A percentile compares a stretch with the other conserved stretches of the same genome.
These are phyloP conservation scores for Corydoras sp. DNA, from an alignment of 2,113 vertebrate species.

Conservation along the genomic window DNA sequence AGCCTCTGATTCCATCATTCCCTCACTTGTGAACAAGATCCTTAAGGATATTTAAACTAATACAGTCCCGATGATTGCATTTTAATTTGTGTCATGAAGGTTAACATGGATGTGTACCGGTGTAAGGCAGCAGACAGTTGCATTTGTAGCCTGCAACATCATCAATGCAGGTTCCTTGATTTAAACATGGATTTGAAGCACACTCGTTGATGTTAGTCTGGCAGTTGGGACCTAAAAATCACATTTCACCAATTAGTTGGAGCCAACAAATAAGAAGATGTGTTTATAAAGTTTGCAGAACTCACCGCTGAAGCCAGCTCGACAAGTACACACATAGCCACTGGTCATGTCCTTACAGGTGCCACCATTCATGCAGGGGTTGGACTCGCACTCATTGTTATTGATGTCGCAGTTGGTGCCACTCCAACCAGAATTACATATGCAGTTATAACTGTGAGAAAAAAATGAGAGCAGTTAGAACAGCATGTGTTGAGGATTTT, in stretches of 20 bases:
- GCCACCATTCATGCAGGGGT: constrained; percentile 89
- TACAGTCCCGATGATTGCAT: no score
- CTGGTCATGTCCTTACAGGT: constrained; percentile 94
- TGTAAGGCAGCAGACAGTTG: constrained; percentile 88
- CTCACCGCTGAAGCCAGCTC: constrained; percentile 87
- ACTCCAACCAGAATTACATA: constrained; percentile 87
- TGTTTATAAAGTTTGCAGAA: background rate
- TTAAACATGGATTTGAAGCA: constrained; percentile 92
- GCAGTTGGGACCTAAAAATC: constrained; percentile 83
- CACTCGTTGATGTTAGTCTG: constrained; percentile 97
- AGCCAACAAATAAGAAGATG: no score
- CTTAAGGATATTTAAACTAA: no score
- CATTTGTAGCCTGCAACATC: constrained; percentile 90
- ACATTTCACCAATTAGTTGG: constrained; percentile 14
- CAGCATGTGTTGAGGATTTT: no score
- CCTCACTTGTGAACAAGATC: no score
- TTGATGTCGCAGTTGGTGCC: constrained; percentile 90
- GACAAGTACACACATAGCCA: constrained; percentile 87
- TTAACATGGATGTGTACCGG: constrained; percentile 64
- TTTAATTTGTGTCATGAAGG: no score
- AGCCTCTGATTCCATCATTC: no score
- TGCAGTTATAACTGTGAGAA: constrained; percentile 75
- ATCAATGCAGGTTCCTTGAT: constrained; percentile 91
- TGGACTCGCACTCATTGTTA: constrained; percentile 91
- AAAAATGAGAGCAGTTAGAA: background rate